Conservation (phyloP, 2,888 invertebrate species). For the Strigamia transsilvanica region DNA sequence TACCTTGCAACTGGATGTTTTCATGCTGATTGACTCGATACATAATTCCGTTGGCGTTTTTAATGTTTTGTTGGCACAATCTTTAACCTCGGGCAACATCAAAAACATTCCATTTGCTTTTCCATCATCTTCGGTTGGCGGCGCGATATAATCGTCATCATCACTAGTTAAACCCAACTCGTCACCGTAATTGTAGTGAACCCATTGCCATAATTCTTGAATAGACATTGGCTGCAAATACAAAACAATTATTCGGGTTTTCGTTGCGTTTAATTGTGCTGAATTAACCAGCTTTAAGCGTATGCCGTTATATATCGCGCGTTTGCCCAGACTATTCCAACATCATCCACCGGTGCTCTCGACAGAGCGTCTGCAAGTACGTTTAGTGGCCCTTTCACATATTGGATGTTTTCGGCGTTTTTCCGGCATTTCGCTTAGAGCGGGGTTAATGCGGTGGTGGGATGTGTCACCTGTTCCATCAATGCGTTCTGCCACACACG, state of each 20-base stretch:
- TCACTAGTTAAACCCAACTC: slow-evolving; percentile 92
- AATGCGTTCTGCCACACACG: slow-evolving; percentile 95
- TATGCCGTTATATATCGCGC: no score
- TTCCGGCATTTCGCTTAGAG: background rate
- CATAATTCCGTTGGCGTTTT: slow-evolving; percentile 20
- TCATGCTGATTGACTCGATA: background rate
- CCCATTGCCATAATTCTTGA: slow-evolving; percentile 88
- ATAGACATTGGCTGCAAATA: slow-evolving; percentile 73
- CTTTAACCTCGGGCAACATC: slow-evolving; percentile 13
- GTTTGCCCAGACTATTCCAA: no score
- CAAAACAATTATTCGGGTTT: slow-evolving; percentile 51
- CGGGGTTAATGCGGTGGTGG: no score
- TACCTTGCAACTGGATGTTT: slow-evolving; percentile 12
- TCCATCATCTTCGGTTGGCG: slow-evolving; percentile 48
- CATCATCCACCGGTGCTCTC: no score
- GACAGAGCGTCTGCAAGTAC: no score
- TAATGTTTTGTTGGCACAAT: slow-evolving; percentile 3
- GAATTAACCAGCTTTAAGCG: no score
- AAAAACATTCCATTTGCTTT: slow-evolving; percentile 35
- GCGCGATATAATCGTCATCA: slow-evolving; percentile 74
- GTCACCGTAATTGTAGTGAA: slow-evolving; percentile 92
- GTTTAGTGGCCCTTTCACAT: no score
- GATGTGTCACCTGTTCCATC: slow-evolving; percentile 78
- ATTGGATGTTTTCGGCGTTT: background rate
- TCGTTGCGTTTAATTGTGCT: no score